Conservation (phyloP, 2,797 vertebrate genomes). For the Telmatherina bonti region DNA sequence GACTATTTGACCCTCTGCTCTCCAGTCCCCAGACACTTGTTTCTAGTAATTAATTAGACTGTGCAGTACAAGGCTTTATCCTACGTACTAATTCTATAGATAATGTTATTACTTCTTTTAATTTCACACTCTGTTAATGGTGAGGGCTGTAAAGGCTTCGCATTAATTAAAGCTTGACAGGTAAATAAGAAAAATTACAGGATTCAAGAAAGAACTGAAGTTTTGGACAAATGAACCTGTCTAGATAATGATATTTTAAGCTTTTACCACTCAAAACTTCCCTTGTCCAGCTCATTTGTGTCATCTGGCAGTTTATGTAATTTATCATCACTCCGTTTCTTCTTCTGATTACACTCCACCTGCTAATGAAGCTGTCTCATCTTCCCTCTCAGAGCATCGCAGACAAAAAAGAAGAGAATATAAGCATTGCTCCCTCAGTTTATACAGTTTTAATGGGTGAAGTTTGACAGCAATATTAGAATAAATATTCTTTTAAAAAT, state of each 20-base stretch:
- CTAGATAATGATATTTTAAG: conserved; percentile 26
- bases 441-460: not conserved
- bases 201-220: conserved; percentile 26
- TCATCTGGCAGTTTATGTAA: conserved; percentile 57
- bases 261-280: conserved; percentile 13
- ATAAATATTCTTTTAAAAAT: not conserved
- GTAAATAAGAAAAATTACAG: conserved; percentile 45
- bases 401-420: no score
- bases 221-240: conserved; percentile 8
- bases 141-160: conserved; percentile 45
- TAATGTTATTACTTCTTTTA: conserved; percentile 54
- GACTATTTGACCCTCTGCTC: conserved; percentile 37
- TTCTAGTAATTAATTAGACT: conserved; percentile 49
- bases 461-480: not conserved
- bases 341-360: conserved; percentile 48
- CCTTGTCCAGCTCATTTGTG: conserved; percentile 38
- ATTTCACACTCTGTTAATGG: conserved; percentile 66
- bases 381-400: conserved; percentile 14
- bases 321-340: conserved; percentile 45
- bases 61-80: conserved; percentile 47
- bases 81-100: conserved; percentile 45
- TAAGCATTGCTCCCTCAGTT: not conserved
- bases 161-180: conserved; percentile 24
- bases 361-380: conserved; percentile 51
- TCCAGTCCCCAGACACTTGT: conserved; percentile 13